Base-by-base conservation (phyloP, 2,888 invertebrate species). In the Ormyrus nitidulus region DNA sequence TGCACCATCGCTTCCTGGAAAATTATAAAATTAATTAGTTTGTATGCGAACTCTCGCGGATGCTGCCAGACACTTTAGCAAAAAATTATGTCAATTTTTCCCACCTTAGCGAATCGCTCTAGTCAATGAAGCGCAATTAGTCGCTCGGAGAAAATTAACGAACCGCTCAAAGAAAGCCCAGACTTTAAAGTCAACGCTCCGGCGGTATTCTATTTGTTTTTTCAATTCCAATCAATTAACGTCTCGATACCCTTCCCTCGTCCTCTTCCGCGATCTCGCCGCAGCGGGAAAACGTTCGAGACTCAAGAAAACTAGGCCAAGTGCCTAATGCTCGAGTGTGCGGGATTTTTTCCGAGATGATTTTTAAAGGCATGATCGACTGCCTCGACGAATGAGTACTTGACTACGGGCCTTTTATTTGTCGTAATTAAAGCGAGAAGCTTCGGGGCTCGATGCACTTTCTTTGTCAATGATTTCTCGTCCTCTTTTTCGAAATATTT, bases 191-290 rank as follows among this genome's bases (percentile, higher is more conserved):
- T 62, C 11, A 34, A 11, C 49, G 13, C 53, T 13, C 49, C 11
- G 5, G n/a, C 44, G 44, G 49, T 56, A 58, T 56, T 66, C 74
- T 34, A 11, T 74, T 74, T 62, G 49, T 73, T 62, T 69, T 74
- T 68, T 51, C 56, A 75, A 59, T 61, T 65, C 48, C 70, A 79
- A 79, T 75, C 65, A 79, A 75, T 75, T 75, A 79, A 48, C 69
- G 65, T 51, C 59, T 53, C 49, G 13, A 68, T 61, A 62, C 73
- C 13, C 54, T 10, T 48, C 46, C 46, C 19, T 13, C 64, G 34
- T 56, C 10, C 13, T n/a, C 46, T 54, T 69, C 54, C n/a, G 19
- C 34, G 19, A 44, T 4, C 51, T 6, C 44, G 44, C 11, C n/a
- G 19, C 10, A 48, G 44, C 51, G 9, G 44, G n/a, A 11, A 74